Evolutionary conservation across 2,888 invertebrate species (phyloP).

Genomic region (Cylindroiulus punctatus): DNA sequence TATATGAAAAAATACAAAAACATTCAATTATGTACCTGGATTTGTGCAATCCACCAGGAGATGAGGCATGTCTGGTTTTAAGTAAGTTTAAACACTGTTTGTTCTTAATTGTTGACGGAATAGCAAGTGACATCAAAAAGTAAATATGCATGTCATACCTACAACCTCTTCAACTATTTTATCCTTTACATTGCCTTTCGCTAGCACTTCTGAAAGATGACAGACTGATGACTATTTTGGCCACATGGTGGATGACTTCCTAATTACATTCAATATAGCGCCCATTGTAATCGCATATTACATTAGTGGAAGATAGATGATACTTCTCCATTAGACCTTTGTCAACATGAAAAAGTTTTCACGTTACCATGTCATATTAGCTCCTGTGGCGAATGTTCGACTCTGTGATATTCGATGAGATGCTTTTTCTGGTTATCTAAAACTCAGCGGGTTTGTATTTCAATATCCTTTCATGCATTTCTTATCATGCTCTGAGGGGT

Average conservation of each 20-base stretch:
- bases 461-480: background rate
- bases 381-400: background rate
- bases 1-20: too few species aligned
- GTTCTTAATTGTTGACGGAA: too few species aligned
- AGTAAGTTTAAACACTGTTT: too few species aligned
- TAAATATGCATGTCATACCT: too few species aligned
- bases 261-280: background rate
- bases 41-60: too few species aligned
- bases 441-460: background rate
- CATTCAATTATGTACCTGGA: too few species aligned
- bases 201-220: too few species aligned
- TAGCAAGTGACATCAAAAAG: too few species aligned
- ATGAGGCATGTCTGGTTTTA: too few species aligned
- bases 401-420: background rate
- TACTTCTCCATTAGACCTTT: background rate
- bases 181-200: too few species aligned
- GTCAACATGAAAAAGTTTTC: background rate
- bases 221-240: too few species aligned
- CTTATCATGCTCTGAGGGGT: background rate
- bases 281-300: background rate
- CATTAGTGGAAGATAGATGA: background rate
- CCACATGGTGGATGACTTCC: background rate
- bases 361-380: background rate
- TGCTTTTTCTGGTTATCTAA: background rate
- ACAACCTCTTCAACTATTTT: too few species aligned